Conservation (phyloP, 2,113 vertebrate genomes). For the Probosciger aterrimus region DNA sequence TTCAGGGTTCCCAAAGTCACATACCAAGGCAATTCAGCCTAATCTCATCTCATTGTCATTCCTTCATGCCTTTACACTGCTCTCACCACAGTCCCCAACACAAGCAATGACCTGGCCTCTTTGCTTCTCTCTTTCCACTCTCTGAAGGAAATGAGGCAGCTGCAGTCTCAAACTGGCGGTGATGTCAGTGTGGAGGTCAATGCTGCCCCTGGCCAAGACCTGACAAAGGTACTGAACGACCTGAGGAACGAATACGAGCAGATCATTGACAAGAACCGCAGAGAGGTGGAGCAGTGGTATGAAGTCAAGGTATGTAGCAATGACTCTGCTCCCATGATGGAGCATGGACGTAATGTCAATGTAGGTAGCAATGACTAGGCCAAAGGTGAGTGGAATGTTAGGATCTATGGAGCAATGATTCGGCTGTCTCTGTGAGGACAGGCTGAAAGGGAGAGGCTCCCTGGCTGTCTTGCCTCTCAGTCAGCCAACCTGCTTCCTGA, state of each 20-base stretch:
- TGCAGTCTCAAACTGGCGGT: conserved; percentile 35
- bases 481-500: background rate
- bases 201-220: conserved; percentile 47
- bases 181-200: conserved; percentile 71
- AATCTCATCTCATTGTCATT: background rate
- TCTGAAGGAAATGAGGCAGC: conserved; percentile 54
- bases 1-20: background rate
- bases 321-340: background rate
- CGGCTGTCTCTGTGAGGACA: background rate
- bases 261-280: conserved; percentile 77
- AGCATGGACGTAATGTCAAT: background rate
- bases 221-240: conserved; percentile 58
- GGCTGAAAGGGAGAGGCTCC: background rate
- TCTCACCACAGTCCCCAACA: background rate
- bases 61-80: background rate
- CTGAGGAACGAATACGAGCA: conserved; percentile 80
- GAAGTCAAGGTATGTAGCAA: conserved; percentile 76
- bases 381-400: background rate
- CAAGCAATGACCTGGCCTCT: background rate
- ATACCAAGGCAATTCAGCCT: background rate
- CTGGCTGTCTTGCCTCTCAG: background rate
- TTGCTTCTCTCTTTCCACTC: background rate
- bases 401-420: background rate
- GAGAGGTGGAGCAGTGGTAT: conserved; percentile 82
- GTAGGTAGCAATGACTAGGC: background rate